These are phyloP conservation scores for Numenius phaeopus DNA, from an alignment of 2,797 vertebrate species.

Conservation along the genomic window DNA sequence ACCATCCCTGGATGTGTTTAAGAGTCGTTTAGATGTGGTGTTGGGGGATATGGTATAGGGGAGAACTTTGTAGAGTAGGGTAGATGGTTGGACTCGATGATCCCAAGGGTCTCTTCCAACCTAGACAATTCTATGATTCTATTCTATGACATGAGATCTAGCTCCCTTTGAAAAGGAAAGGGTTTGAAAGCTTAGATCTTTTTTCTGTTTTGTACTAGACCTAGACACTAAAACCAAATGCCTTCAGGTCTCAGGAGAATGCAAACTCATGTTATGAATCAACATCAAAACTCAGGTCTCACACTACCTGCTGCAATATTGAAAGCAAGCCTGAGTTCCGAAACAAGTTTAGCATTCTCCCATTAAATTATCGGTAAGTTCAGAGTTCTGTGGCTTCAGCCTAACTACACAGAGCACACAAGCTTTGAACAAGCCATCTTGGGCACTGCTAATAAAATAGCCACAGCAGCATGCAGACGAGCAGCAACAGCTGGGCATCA, in stretches of 20 bases:
- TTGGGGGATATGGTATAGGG: too few species aligned
- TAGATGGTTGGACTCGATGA: too few species aligned
- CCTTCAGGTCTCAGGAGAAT: not conserved
- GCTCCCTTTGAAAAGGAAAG: not conserved
- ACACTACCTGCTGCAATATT: not conserved
- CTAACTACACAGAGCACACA: not conserved
- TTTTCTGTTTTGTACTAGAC: not conserved
- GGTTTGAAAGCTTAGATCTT: not conserved
- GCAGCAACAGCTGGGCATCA: not conserved
- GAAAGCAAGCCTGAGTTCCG: not conserved
- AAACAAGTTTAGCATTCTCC: accelerated
- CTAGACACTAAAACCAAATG: not conserved
- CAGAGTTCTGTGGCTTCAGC: not conserved
- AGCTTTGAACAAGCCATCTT: not conserved
- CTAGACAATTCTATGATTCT: too few species aligned
- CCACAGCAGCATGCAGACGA: accelerated
- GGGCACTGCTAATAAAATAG: not conserved
- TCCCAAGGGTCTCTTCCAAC: too few species aligned
- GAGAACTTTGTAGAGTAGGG: too few species aligned
- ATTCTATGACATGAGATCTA: not conserved
- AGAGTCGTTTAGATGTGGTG: too few species aligned
- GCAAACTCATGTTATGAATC: not conserved
- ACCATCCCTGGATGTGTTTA: too few species aligned
- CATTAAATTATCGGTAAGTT: not conserved
- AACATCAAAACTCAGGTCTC: not conserved